Evolutionary conservation across 2,888 invertebrate genomes (phyloP).

Genomic region (Spicauda simplicius): DNA sequence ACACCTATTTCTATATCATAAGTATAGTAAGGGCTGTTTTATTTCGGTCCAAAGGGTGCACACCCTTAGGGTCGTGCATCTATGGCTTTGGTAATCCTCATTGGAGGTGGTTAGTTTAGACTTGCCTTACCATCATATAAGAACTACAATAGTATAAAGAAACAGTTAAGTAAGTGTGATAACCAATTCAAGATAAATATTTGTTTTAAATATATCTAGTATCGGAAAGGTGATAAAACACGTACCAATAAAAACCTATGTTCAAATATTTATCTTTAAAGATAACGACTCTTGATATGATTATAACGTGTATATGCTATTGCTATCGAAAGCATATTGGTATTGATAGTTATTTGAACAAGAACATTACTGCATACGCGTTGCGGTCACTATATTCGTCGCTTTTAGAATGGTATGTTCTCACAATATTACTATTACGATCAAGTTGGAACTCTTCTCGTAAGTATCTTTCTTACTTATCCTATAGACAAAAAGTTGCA

Average conservation of each 20-base stretch:
- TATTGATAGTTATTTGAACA: slow-evolving; percentile 1
- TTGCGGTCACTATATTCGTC: neutral
- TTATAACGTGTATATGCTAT: neutral
- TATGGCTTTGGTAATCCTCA: too few species aligned
- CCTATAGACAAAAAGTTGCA: too few species aligned
- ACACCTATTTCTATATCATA: too few species aligned
- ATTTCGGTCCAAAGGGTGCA: too few species aligned
- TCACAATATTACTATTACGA: too few species aligned
- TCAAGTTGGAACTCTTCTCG: too few species aligned
- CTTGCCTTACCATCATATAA: too few species aligned
- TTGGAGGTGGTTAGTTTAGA: too few species aligned
- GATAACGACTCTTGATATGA: slow-evolving; percentile 2
- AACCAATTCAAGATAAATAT: neutral
- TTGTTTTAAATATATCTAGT: neutral
- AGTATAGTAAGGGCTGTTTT: too few species aligned
- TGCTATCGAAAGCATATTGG: slow-evolving; percentile 1
- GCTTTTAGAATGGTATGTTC: neutral
- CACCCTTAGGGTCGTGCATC: too few species aligned
- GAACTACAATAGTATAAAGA: too few species aligned
- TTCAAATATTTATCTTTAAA: neutral
- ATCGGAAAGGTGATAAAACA: neutral
- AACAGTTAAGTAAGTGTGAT: neutral
- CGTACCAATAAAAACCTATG: neutral
- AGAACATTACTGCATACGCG: neutral
- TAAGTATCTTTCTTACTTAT: too few species aligned